phyloP scores from a whole-genome alignment of 2,888 invertebrate genomes.

The Tipula lateralis region DNA sequence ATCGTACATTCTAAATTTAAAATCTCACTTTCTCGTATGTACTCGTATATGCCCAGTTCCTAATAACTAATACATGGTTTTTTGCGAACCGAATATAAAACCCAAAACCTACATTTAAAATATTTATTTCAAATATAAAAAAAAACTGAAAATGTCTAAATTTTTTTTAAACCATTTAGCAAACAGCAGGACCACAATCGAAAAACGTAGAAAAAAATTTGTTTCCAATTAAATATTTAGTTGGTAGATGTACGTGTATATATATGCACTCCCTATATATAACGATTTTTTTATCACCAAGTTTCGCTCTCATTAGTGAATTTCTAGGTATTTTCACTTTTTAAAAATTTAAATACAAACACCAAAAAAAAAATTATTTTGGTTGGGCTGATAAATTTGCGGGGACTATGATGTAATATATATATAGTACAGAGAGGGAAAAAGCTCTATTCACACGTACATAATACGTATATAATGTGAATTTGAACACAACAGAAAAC shows the following conservation, averaged over 20 bases:
- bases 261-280: not conserved
- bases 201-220: not conserved
- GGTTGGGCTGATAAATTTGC: not conserved
- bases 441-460: not conserved
- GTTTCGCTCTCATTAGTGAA: not conserved
- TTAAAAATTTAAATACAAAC: not conserved
- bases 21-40: not conserved
- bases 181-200: not conserved
- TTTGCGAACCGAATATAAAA: not conserved
- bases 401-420: not conserved
- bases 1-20: not conserved
- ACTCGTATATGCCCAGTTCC: not conserved
- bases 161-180: not conserved
- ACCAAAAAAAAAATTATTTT: not conserved
- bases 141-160: not conserved
- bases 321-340: not conserved
- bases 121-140: not conserved
- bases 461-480: not conserved
- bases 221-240: conserved; percentile 11
- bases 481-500: not conserved
- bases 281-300: not conserved
- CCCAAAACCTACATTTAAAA: not conserved
- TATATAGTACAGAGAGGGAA: not conserved
- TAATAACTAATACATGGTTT: not conserved
- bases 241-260: not conserved